Percentiles rank a stretch among this genome's conserved stretches.
phyloP scores from a whole-genome alignment of 2,888 invertebrate species.

The Allolobophora icterica region DNA sequence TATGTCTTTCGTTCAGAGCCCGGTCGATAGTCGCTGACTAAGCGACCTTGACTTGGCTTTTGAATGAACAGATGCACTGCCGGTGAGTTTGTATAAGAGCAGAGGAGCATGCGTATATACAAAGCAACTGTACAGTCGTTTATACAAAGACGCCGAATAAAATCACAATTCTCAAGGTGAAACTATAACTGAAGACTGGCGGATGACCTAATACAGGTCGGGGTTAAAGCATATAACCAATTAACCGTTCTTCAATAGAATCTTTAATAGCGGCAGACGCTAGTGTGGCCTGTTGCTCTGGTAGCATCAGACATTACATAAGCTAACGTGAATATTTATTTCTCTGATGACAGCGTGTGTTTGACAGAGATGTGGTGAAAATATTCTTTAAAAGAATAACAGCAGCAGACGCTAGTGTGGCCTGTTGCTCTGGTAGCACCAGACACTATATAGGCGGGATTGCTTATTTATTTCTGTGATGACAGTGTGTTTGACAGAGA shows the following conservation, averaged over 20 bases:
- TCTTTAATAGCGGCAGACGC: neutral
- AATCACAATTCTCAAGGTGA: neutral
- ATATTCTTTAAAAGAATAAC: slow-evolving; percentile 2
- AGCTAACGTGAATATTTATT: no score
- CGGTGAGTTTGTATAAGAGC: neutral
- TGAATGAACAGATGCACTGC: neutral
- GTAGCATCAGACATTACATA: no score
- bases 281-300: slow-evolving; percentile 10
- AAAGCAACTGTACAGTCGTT: neutral
- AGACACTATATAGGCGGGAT: no score
- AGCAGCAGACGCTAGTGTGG: no score
- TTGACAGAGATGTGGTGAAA: neutral
- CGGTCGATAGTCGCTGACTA: neutral
- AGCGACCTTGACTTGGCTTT: neutral
- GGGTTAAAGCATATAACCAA: neutral
- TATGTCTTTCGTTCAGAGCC: neutral
- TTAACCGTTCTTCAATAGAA: neutral
- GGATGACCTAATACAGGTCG: neutral
- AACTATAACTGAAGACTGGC: slow-evolving; percentile 7
- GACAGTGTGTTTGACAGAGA: neutral
- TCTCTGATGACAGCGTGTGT: neutral
- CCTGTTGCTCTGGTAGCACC: no score
- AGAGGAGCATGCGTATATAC: neutral
- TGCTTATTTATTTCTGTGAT: no score
- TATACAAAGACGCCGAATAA: neutral